phyloP scores from a whole-genome alignment of 2,113 vertebrate genomes.

The Toxostoma redivivum region DNA sequence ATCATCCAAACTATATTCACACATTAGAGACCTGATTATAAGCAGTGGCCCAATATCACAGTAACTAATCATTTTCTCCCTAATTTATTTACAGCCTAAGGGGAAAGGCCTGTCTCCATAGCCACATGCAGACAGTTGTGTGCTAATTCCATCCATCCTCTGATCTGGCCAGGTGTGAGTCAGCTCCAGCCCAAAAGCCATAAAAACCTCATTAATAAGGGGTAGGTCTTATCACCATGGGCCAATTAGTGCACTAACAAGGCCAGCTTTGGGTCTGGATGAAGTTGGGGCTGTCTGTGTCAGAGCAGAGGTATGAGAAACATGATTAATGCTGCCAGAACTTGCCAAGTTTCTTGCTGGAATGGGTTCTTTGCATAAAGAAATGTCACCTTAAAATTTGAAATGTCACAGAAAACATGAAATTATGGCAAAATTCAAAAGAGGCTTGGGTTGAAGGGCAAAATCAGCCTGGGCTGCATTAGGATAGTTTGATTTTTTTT shows the following conservation, averaged over 20 bases:
- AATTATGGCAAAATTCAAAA: neutral
- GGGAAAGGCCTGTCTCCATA: neutral
- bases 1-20: neutral
- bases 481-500: neutral
- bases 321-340: neutral
- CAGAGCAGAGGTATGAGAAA: neutral
- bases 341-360: neutral
- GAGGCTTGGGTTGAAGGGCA: neutral
- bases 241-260: neutral
- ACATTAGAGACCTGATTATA: neutral
- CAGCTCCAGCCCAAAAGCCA: neutral
- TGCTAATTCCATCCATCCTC: neutral
- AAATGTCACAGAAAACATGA: neutral
- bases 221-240: neutral
- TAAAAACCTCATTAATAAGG: neutral
- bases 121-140: neutral
- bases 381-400: neutral
- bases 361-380: neutral
- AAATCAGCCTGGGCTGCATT: neutral
- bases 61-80: neutral
- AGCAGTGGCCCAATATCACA: neutral
- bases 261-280: neutral
- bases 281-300: neutral
- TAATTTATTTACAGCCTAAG: neutral
- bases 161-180: neutral